phyloP scores from a whole-genome alignment of 2,888 invertebrate genomes.

The Trachelus troglodyta region DNA sequence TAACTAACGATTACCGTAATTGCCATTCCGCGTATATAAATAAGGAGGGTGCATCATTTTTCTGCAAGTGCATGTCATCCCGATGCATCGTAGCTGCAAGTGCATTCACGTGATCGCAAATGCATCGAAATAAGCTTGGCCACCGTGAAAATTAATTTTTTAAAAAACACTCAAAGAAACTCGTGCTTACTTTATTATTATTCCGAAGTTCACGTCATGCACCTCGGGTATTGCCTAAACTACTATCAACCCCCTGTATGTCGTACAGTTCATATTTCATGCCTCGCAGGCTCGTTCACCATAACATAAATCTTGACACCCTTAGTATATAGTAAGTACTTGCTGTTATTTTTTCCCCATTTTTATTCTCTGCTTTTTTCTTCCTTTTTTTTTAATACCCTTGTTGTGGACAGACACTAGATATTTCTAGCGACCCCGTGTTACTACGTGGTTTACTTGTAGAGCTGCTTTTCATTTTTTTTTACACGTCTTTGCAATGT shows the following conservation, averaged over 20 bases:
- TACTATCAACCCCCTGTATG: neutral
- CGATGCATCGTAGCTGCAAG: neutral
- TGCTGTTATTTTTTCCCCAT: neutral
- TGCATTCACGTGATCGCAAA: too few species aligned
- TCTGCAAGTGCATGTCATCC: neutral
- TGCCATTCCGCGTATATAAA: neutral
- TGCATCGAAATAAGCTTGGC: neutral
- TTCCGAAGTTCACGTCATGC: neutral
- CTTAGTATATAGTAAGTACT: neutral
- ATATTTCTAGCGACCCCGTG: neutral
- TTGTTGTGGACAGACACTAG: neutral
- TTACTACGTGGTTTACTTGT: neutral
- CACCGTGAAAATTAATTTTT: neutral
- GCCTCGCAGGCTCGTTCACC: neutral
- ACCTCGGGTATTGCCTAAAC: neutral
- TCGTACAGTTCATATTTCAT: neutral
- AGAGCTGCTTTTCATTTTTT: neutral
- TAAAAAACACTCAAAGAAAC: neutral
- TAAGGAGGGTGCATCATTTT: neutral
- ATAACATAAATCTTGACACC: constrained; percentile 5
- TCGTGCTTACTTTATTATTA: neutral
- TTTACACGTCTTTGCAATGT: neutral
- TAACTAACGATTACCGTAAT: neutral
- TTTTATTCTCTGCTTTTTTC: neutral
- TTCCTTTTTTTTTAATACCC: neutral